Evolutionary conservation across 2,888 invertebrate genomes (phyloP).

Genomic region (Steinernema scapterisci): DNA sequence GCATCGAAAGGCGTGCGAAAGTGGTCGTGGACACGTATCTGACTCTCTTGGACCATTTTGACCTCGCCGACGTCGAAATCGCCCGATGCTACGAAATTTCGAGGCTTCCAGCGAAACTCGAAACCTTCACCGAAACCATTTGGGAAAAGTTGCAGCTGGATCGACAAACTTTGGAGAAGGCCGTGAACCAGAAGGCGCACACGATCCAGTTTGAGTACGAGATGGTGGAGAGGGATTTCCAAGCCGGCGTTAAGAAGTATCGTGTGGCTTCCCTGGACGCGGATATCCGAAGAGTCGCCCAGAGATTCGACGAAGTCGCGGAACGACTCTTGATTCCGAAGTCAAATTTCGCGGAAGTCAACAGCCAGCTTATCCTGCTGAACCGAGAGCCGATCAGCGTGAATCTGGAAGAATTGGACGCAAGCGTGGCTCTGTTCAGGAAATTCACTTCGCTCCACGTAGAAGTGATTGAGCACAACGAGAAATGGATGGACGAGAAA

Average conservation of each 20-base stretch:
- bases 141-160: constrained; percentile 46
- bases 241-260: constrained; percentile 41
- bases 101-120: constrained; percentile 31
- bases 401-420: constrained; percentile 34
- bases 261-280: constrained; percentile 28
- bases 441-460: constrained; percentile 38
- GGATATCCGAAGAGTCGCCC: constrained; percentile 38
- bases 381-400: constrained; percentile 42
- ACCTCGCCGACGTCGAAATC: constrained; percentile 33
- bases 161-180: constrained; percentile 18
- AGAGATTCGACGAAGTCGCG: constrained; percentile 38
- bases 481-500: constrained; percentile 41
- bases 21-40: constrained; percentile 34
- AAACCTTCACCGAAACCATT: constrained; percentile 40
- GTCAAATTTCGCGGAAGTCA: constrained; percentile 31
- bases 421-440: constrained; percentile 35
- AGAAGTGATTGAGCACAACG: constrained; percentile 42
- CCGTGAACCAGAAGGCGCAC: constrained; percentile 38
- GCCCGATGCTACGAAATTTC: constrained; percentile 43
- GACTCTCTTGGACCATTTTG: constrained; percentile 36
- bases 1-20: constrained; percentile 33
- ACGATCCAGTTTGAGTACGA: constrained; percentile 40
- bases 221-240: constrained; percentile 42
- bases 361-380: constrained; percentile 38
- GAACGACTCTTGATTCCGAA: constrained; percentile 33